Conservation (phyloP, 2,113 vertebrate species). For the Dendrocopos noguchii region DNA sequence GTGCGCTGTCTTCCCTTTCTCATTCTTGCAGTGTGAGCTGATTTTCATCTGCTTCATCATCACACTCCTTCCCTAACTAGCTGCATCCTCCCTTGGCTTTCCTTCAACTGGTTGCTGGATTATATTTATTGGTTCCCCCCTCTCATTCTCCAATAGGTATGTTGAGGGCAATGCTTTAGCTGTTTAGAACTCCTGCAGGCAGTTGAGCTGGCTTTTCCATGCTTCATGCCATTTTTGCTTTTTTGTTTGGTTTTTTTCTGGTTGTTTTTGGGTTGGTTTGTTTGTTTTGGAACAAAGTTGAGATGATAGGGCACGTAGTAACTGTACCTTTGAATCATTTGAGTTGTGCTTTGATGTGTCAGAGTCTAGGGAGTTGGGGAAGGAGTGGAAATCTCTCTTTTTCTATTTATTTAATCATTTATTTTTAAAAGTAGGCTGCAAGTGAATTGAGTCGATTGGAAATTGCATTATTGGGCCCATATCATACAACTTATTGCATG, state of each 20-base stretch:
- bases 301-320: not conserved
- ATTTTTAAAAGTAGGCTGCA: not conserved
- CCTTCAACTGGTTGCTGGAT: not conserved
- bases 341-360: not conserved
- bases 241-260: not conserved
- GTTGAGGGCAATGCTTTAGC: not conserved
- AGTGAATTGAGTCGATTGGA: not conserved
- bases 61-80: no score
- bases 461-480: not conserved
- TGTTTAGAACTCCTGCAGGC: not conserved
- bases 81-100: not conserved
- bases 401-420: not conserved
- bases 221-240: not conserved
- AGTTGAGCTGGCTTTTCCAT: not conserved
- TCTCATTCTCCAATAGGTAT: not conserved
- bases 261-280: no score
- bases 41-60: not conserved
- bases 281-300: not conserved
- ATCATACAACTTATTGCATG: not conserved
- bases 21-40: not conserved
- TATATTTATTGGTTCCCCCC: not conserved
- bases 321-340: not conserved
- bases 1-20: not conserved
- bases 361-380: not conserved
- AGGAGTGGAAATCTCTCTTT: not conserved